A percentile compares a stretch with the other conserved stretches of the same genome.
Evolutionary conservation across 2,888 invertebrate species (phyloP).

Genomic region (Mechanitis messenoides): DNA sequence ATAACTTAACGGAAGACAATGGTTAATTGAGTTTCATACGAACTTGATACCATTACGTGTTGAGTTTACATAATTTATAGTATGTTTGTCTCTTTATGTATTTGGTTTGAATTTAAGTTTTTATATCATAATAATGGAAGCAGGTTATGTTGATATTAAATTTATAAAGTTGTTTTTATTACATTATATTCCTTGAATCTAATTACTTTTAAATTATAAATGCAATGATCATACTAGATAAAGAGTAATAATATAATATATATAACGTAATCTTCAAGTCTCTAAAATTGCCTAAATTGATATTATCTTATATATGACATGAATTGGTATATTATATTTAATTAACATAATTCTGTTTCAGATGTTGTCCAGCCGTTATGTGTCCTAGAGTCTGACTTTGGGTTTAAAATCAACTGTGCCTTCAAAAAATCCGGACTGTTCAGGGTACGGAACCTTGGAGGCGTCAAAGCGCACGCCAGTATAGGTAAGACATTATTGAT

Average conservation of each 20-base stretch:
- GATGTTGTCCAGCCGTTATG: conserved; percentile 85
- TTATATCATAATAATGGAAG: too few relatives aligned
- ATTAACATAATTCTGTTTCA: conserved; percentile 47
- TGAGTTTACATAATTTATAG: too few relatives aligned
- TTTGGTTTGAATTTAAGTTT: not conserved
- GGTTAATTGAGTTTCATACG: conserved; percentile 14
- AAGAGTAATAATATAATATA: too few relatives aligned
- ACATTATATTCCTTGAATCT: too few relatives aligned
- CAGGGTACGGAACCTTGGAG: conserved; percentile 92
- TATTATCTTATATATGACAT: too few relatives aligned
- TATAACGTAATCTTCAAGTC: too few relatives aligned
- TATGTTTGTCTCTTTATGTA: not conserved
- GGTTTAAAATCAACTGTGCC: conserved; percentile 92
- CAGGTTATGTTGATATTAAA: too few relatives aligned
- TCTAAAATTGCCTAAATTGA: too few relatives aligned
- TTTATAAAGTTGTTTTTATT: too few relatives aligned
- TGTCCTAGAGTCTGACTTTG: conserved; percentile 92
- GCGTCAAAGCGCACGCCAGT: conserved; percentile 92
- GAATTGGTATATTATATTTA: not conserved
- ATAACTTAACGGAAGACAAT: conserved; percentile 23
- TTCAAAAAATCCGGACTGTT: conserved; percentile 94
- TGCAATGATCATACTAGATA: too few relatives aligned
- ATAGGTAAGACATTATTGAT: conserved; percentile 80
- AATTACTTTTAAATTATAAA: too few relatives aligned
- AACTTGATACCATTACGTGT: not conserved